Evolutionary conservation across 1,140 invertebrate species (phyloP).

Genomic region (Diabrotica virgifera): DNA sequence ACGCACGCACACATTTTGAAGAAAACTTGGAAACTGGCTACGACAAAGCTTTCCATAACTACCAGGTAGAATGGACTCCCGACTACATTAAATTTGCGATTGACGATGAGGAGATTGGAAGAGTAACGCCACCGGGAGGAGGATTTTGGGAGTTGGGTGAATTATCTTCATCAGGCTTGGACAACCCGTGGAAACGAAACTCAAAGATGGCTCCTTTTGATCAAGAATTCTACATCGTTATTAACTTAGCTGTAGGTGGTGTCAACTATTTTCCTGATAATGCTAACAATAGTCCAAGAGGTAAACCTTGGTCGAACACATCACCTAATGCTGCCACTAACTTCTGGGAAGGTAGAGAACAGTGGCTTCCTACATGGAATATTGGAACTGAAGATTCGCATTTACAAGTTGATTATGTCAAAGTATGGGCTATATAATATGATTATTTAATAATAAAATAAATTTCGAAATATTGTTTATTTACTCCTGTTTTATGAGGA

Average conservation of each 20-base stretch:
- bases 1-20: slow-evolving; percentile 52
- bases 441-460: background rate
- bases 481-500: too few relatives aligned
- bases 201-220: slow-evolving; percentile 57
- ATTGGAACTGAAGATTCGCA: slow-evolving; percentile 44
- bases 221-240: slow-evolving; percentile 63
- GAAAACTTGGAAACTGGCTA: slow-evolving; percentile 50
- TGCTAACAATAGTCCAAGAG: slow-evolving; percentile 29
- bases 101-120: slow-evolving; percentile 34
- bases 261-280: slow-evolving; percentile 51
- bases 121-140: slow-evolving; percentile 23
- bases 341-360: slow-evolving; percentile 50
- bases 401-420: slow-evolving; percentile 61
- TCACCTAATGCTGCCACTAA: slow-evolving; percentile 43
- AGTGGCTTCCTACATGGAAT: slow-evolving; percentile 55
- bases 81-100: slow-evolving; percentile 24
- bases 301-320: slow-evolving; percentile 52
- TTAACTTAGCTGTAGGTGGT: slow-evolving; percentile 53
- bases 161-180: slow-evolving; percentile 12
- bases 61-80: slow-evolving; percentile 54
- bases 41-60: slow-evolving; percentile 51
- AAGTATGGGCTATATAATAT: slow-evolving; percentile 55
- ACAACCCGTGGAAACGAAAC: slow-evolving; percentile 48
- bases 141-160: slow-evolving; percentile 36
- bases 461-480: too few relatives aligned